These are phyloP conservation scores for Thomomys bottae DNA, from an alignment of 2,113 vertebrate species.

Conservation along the genomic window DNA sequence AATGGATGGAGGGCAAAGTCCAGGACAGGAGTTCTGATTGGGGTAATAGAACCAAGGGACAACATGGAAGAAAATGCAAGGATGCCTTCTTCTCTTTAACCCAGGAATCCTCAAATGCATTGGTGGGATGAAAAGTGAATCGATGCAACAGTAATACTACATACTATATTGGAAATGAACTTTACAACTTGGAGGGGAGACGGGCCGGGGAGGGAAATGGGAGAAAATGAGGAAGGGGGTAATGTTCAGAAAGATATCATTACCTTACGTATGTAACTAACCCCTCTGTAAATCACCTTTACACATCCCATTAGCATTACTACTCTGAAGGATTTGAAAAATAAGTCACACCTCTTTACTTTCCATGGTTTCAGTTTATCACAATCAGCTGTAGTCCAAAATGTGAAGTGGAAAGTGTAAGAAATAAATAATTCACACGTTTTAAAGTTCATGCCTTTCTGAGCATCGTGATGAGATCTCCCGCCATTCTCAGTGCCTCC, in stretches of 20 bases:
- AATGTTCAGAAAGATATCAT: no score
- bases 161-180: no score
- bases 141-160: no score
- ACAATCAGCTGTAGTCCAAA: background rate
- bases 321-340: background rate
- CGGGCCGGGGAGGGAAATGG: background rate
- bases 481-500: no score
- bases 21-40: background rate
- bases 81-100: background rate
- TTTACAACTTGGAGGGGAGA: no score
- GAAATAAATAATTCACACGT: background rate
- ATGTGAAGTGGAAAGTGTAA: background rate
- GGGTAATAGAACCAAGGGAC: background rate
- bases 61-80: background rate
- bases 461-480: background rate
- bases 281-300: background rate
- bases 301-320: no score
- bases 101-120: background rate
- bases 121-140: no score
- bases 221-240: background rate
- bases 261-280: background rate
- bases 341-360: background rate
- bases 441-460: background rate
- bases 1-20: background rate
- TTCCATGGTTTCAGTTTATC: background rate